Evolutionary conservation across 2,797 vertebrate genomes (phyloP).

Genomic region (Lutjanus campechanus): DNA sequence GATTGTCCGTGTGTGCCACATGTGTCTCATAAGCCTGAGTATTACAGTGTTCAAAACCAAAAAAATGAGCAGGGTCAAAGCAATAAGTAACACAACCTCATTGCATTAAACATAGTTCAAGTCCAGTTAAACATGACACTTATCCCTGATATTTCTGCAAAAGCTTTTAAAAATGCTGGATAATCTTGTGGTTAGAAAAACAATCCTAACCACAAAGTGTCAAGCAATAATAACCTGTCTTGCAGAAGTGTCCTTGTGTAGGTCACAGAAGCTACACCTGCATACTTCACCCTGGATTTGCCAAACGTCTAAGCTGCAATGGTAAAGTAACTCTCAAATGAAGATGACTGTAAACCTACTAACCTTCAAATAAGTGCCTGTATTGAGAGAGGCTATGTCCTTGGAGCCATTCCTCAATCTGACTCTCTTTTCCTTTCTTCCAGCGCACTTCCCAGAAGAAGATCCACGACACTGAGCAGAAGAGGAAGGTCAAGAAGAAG

Average conservation of each 20-base stretch:
- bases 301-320: neutral
- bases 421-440: constrained; percentile 87
- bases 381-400: constrained; percentile 87
- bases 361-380: constrained; percentile 93
- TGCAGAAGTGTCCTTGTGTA: neutral
- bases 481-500: constrained; percentile 88
- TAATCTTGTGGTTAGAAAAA: neutral
- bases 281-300: neutral
- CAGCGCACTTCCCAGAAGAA: constrained; percentile 90
- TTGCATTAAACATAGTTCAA: constrained; percentile 14
- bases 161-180: constrained; percentile 4
- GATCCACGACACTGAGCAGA: constrained; percentile 86
- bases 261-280: neutral
- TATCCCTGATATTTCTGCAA: constrained; percentile 1
- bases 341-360: constrained; percentile 42
- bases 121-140: constrained; percentile 13
- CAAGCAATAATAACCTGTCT: neutral
- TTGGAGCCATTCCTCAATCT: constrained; percentile 90
- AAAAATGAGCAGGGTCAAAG: constrained; percentile 6
- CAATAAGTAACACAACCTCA: constrained; percentile 10
- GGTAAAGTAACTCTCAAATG: constrained; percentile 4
- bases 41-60: constrained; percentile 18
- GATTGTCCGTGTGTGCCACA: constrained; percentile 21
- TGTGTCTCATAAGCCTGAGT: constrained; percentile 25
- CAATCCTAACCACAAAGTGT: neutral